phyloP scores from a whole-genome alignment of 2,113 vertebrate genomes.

The Notarius lentiginosus region DNA sequence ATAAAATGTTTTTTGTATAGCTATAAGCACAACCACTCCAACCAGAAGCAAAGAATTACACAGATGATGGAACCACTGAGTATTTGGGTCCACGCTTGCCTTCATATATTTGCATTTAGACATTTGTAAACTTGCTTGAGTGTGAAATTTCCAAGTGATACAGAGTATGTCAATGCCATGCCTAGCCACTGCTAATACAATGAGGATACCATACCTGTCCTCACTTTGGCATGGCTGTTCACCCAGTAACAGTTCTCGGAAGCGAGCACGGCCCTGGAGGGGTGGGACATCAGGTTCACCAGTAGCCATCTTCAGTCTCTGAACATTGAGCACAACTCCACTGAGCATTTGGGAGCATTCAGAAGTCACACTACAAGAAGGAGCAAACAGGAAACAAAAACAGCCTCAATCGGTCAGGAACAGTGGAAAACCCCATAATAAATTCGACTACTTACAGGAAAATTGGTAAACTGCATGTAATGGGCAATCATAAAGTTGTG shows the following conservation, averaged over 20 bases:
- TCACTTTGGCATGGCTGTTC: slow-evolving; percentile 89
- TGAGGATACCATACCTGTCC: slow-evolving; percentile 78
- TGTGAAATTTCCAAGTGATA: not conserved
- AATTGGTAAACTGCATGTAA: not conserved
- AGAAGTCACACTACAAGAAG: slow-evolving; percentile 27
- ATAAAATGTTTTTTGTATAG: not conserved
- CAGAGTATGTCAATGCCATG: not conserved
- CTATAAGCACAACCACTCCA: not conserved
- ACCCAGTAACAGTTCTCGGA: slow-evolving; percentile 88
- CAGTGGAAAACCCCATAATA: not conserved
- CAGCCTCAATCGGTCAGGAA: not conserved
- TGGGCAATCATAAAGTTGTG: not conserved
- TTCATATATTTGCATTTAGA: not conserved
- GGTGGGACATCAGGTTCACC: slow-evolving; percentile 86
- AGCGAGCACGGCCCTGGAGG: slow-evolving; percentile 85
- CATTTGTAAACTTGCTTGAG: not conserved
- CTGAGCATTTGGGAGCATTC: slow-evolving; percentile 54
- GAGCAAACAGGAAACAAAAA: slow-evolving; percentile 33
- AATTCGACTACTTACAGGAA: not conserved
- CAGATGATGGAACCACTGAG: not conserved
- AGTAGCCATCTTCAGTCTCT: slow-evolving; percentile 78
- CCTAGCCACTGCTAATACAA: not conserved
- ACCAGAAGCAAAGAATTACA: not conserved
- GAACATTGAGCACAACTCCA: slow-evolving; percentile 68
- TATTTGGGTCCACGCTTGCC: not conserved